Base-by-base conservation (phyloP, 2,113 vertebrate species). In the Cairina moschata region DNA sequence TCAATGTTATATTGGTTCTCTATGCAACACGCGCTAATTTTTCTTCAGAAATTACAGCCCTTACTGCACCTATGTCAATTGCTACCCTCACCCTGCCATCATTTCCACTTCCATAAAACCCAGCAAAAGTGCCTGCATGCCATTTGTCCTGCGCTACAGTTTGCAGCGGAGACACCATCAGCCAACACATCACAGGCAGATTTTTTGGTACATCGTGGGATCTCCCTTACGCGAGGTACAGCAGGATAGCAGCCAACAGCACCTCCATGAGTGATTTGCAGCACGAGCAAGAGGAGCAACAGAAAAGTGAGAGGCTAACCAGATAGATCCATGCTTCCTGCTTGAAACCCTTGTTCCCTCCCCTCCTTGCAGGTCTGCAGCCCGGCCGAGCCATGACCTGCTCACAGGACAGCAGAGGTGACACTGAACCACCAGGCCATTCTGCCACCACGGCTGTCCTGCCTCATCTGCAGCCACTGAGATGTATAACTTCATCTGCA, bases 21-120 rank as follows among this genome's bases (percentile, higher is more conserved):
- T 56, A 88, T 28, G 60, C 15, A 44, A 77, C 32, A 40, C 65
- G 86, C 87, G 80, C 93, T 96, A 95, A 95, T 93, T 96, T 89
- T 38, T 89, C 83, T 90, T 91, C 31, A 62, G 69, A 90, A 95
- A 79, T 62, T 78, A 71, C 48, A 0, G 2, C 44, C 60, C 91
- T 65, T 69, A 65, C 34, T 56, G 55, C 68, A 79, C 74, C 46
- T 91, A 34, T 81, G 63, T 34, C 80, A 67, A 38, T 74, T 90
- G 75, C 82, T 72, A 42, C 73, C 73, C 81, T 93, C 50, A 71
- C 34, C 23, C 72, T 75, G 63, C 55, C 85, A 78, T 72, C 59
- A 65, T 28, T 92, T 87, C 66, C 81, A 87, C 73, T 92, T 91
- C 22, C 74, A 82, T 0, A 1, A 95, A 55, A 50, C 58, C 25